Base-by-base conservation (phyloP, 2,888 invertebrate genomes). In the Nesidiocoris tenuis region DNA sequence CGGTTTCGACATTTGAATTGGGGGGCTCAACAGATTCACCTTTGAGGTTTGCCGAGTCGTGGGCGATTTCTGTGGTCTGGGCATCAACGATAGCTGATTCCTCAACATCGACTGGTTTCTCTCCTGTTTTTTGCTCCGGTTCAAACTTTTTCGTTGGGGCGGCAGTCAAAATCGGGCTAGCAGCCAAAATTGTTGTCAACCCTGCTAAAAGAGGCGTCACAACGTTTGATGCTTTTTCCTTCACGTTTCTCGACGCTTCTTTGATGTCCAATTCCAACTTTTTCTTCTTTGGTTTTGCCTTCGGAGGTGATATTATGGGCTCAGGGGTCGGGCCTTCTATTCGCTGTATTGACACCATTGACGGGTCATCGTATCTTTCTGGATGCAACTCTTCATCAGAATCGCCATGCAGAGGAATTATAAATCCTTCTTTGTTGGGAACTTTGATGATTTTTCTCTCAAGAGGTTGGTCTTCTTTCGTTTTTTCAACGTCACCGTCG, bases 391-490 rank as follows among this genome's bases (percentile, higher is more conserved):
- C 79, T 67, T 79, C 79, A 57, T 79, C 79, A 17, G 77, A 77
- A 23, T 72, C 74, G 17, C 79, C 80, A 68, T 80, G 79, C 24
- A 80, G 68, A 16, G 80, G 79, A n/a, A 80, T 77, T 63, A 79
- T 79, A 57, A 80, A 70, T 39, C 78, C 78, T 39, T 79, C 78
- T 57, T 71, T 57, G 67, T 78, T 67, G 16, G 75, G 76, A 54
- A 78, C 77, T 23, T 56, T 72, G 19, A 77, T 75, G n/a, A 67
- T 59, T 22, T 75, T 57, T 55, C 71, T 71, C 22, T 57, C 72
- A 24, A 66, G 65, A 18, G 55, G 55, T 25, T 71, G 39, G 54
- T 75, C 72, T 0, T 86, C 85, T 78, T 87, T 86, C 5, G 77
- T 75, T 16, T 81, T 80, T 7, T 78, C 79, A 39, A 7, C 3